Base-by-base conservation (phyloP, 2,113 vertebrate species). In the Scalopus aquaticus region DNA sequence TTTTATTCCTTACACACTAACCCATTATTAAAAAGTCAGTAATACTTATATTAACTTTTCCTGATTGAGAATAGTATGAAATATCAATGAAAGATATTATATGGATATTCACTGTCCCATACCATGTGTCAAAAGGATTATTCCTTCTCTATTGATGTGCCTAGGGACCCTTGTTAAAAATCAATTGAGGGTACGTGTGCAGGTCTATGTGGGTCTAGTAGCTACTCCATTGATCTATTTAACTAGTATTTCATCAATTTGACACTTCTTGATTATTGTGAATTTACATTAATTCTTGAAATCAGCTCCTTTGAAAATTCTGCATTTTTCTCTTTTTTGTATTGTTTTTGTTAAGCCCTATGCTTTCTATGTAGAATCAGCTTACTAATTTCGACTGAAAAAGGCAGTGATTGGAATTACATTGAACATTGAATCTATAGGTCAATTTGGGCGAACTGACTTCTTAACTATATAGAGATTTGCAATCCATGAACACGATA, bases 241-340 rank as follows among this genome's bases (percentile, higher is more conserved):
- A 5, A 44, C 22, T 62, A 35, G 46, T 49, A 77, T 86, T 74
- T 82, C 51, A 67, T 10, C 20, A 16, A 11, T 35, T 87, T 20
- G 20, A 64, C 1, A 26, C 37, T 77, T 56, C 73, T 74, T 76
- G 42, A 76, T 92, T 76, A 60, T 39, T 37, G 15, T 42, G 13
- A 81, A 44, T 93, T 93, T 72, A 89, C 13, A 44, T 74, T 69
- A 56, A 89, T 69, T 74, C 12, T 58, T 85, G 13, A 88, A 94
- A 67, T 80, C 22, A 58, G 24, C 15, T 80, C 54, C 3, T 72
- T 32, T 80, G 16, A 94, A 60, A 44, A 16, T 10, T 80, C 54
- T 44, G 74, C 10, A 1, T 56, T 92, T 9, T 77, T 70, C 78
- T 87, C 39, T 56, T 80, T 83, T 89, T 39, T 54, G 2, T 58